A percentile compares a stretch with the other conserved stretches of the same genome.
Evolutionary conservation across 2,113 vertebrate species (phyloP).

Genomic region (Garra rufa): DNA sequence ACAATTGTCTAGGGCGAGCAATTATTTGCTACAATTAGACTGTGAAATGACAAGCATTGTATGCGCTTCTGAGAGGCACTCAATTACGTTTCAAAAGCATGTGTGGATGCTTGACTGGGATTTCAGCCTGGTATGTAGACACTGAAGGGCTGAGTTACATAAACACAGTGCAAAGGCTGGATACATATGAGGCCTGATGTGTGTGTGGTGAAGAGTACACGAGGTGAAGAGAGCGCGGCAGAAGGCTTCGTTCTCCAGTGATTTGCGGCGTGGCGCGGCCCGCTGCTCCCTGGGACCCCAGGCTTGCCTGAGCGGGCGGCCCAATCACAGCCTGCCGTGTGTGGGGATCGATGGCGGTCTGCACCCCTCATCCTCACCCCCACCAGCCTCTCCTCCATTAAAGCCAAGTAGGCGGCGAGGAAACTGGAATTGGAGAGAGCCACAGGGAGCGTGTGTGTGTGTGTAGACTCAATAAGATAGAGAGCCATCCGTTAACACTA

Average conservation of each 20-base stretch:
- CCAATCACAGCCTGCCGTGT: slow-evolving; percentile 23
- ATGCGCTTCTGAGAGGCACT: slow-evolving; percentile 14
- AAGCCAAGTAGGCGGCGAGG: slow-evolving; percentile 22
- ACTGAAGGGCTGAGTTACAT: slow-evolving; percentile 5
- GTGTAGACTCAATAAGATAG: slow-evolving; percentile 42
- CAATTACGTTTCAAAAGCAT: slow-evolving; percentile 14
- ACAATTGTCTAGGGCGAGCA: not conserved
- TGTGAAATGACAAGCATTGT: slow-evolving; percentile 7
- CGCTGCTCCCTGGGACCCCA: slow-evolving; percentile 16
- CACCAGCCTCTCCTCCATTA: slow-evolving; percentile 53
- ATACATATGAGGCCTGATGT: not conserved
- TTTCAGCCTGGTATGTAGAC: not conserved
- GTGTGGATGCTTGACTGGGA: not conserved
- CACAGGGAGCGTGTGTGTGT: slow-evolving; percentile 46
- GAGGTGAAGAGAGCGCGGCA: not conserved
- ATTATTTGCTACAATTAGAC: not conserved
- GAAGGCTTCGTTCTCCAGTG: not conserved
- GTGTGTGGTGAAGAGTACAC: not conserved
- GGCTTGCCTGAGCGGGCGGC: slow-evolving; percentile 40
- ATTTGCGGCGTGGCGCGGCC: not conserved
- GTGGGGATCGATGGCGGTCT: slow-evolving; percentile 18
- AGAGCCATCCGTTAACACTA: slow-evolving; percentile 53
- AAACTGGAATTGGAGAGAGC: slow-evolving; percentile 54
- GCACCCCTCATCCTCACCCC: not conserved
- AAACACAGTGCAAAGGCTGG: not conserved